Percentiles rank a stretch among this genome's conserved stretches.
These are phyloP conservation scores for Micoletzkya japonica DNA, from an alignment of 2,888 invertebrate species.

Conservation along the genomic window DNA sequence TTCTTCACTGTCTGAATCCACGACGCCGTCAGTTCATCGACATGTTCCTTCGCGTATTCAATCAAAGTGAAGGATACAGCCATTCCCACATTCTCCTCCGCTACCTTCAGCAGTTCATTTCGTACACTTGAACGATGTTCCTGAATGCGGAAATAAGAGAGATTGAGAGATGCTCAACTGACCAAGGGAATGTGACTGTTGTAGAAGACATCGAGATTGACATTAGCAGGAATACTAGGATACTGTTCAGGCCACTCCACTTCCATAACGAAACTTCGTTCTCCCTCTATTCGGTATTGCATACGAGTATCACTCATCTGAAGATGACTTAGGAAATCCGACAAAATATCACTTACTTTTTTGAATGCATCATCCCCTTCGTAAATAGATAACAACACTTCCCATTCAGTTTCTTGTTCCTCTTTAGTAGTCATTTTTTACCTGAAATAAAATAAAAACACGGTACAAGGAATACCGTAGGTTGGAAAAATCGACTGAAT, in stretches of 20 bases:
- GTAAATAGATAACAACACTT: constrained; percentile 27
- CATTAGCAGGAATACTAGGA: constrained; percentile 2
- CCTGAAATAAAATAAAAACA: background rate
- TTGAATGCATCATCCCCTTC: constrained; percentile 25
- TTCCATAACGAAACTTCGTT: constrained; percentile 18
- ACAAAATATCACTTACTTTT: constrained; percentile 22
- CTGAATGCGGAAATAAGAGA: background rate
- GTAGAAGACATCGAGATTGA: constrained; percentile 25
- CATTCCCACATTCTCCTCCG: constrained; percentile 27
- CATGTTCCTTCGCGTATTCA: constrained; percentile 25
- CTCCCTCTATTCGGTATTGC: constrained; percentile 24
- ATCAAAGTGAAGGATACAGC: constrained; percentile 25
- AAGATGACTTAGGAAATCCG: background rate
- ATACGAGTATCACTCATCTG: constrained; percentile 21
- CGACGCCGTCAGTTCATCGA: constrained; percentile 6
- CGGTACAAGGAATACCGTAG: background rate
- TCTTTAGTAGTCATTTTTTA: constrained; percentile 14
- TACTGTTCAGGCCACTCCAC: constrained; percentile 27
- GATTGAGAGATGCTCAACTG: background rate
- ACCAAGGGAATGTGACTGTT: constrained; percentile 25
- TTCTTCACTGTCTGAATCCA: too few relatives aligned
- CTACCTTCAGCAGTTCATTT: constrained; percentile 9
- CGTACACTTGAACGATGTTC: constrained; percentile 4
- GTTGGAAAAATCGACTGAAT: background rate
- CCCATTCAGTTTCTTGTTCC: constrained; percentile 27